Evolutionary conservation across 1,140 invertebrate species (phyloP).

Genomic region (Cylas formicarius): DNA sequence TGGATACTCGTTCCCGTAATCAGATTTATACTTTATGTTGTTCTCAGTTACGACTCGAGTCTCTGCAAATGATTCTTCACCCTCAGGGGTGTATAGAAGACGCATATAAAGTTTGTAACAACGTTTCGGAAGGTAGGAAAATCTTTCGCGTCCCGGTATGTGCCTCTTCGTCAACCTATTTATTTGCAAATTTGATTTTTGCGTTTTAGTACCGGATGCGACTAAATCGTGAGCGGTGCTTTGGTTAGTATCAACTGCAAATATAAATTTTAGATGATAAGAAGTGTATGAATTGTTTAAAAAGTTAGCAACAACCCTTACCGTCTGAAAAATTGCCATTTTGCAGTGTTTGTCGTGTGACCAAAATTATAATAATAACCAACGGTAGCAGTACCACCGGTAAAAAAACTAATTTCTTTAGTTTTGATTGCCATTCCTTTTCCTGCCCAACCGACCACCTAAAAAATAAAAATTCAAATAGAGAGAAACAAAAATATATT

Average conservation of each 20-base stretch:
- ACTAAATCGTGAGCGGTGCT: neutral
- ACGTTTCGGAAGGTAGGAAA: slow-evolving; percentile 17
- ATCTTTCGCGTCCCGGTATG: slow-evolving; percentile 11
- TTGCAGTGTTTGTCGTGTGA: slow-evolving; percentile 13
- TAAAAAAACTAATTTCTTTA: slow-evolving; percentile 33
- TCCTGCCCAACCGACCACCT: slow-evolving; percentile 37
- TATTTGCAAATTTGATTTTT: slow-evolving; percentile 2
- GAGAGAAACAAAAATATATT: neutral
- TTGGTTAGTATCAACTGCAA: slow-evolving; percentile 1
- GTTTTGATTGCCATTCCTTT: slow-evolving; percentile 30
- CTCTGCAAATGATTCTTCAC: slow-evolving; percentile 16
- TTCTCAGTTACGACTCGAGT: slow-evolving; percentile 13
- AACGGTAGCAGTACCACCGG: slow-evolving; percentile 30
- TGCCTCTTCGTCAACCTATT: slow-evolving; percentile 6
- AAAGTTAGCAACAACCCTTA: too few species aligned
- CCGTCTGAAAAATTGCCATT: neutral
- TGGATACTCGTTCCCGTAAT: slow-evolving; percentile 18
- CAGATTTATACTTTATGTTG: slow-evolving; percentile 17
- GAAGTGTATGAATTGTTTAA: too few species aligned
- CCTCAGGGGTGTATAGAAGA: slow-evolving; percentile 10
- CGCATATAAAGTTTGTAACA: slow-evolving; percentile 20
- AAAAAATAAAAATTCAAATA: slow-evolving; percentile 13
- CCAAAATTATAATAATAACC: slow-evolving; percentile 24
- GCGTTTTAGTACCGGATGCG: neutral
- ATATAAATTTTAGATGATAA: slow-evolving; percentile 1